Evolutionary conservation across 2,888 invertebrate species (phyloP), one percentile per base, ranked within the genome.

Genomic region (Protophormia terraenovae): DNA sequence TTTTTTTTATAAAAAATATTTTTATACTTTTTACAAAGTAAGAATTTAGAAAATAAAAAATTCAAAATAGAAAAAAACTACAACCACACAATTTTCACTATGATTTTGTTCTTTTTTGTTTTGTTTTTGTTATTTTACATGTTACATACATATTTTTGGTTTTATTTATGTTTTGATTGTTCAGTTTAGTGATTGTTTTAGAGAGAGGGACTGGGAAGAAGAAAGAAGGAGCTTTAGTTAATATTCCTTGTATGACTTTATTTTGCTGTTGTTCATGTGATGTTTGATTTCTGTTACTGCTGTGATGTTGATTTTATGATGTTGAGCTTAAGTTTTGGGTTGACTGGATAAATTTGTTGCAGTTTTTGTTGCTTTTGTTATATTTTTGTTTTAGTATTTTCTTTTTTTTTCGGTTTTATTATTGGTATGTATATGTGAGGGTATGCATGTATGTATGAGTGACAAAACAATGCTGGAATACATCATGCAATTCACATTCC

Each of bases 1-100:
- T 66, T 64, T 64, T 64, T 41, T 64, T 7, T 66, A 66, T 24
- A 76, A 73, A 79, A 64, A 41, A 27, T 8, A 58, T 62, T 27
- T 38, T 7, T 41, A 27, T 41, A 5, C 29, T 50, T n/a, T 16
- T 50, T 64, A 78, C 60, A 78, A 6, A 69, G 47, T 78, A 78
- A 41, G 60, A 62, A 77, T 35, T n/a, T 76, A 76, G 24, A 80
- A 72, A 71, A 47, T 47, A 71, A 50, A 35, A 58, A 60, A 58
- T 35, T 53, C 8, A 50, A 69, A 78, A 72, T 72, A 45, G 27
- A 58, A 81, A 69, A n/a, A 78, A 58, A 64, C 78, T 85, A 85
- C 82, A 85, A 85, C 85, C 85, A 69, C 78, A 77, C 55, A 82
- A 78, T 82, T 64, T 82, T 76, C 58, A 75, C 58, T 79, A 82